These are phyloP conservation scores for Notarius lentiginosus DNA, from an alignment of 2,113 vertebrate genomes.

Conservation along the genomic window DNA sequence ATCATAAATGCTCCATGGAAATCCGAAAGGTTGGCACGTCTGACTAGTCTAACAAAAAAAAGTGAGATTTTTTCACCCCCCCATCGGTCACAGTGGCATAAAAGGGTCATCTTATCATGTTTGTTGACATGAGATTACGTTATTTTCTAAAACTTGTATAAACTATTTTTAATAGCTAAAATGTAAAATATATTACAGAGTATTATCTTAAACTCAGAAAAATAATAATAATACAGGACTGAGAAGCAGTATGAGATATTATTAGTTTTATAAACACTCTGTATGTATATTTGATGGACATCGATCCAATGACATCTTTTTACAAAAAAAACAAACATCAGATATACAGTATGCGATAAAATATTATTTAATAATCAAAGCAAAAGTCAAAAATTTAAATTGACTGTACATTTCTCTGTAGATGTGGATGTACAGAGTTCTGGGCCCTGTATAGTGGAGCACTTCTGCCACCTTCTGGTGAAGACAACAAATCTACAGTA, in stretches of 20 bases:
- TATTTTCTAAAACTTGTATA: background rate
- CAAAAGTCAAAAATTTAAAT: background rate
- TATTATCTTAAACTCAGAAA: background rate
- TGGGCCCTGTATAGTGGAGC: constrained; percentile 5
- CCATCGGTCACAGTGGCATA: background rate
- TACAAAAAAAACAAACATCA: background rate
- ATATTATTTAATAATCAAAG: background rate
- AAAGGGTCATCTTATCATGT: background rate
- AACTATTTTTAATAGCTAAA: background rate
- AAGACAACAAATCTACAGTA: background rate
- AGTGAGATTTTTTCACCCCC: background rate
- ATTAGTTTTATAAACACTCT: background rate
- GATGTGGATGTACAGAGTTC: background rate
- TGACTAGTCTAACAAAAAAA: background rate
- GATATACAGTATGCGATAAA: background rate
- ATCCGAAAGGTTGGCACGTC: background rate
- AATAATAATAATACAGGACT: background rate
- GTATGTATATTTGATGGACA: background rate
- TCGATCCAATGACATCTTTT: background rate
- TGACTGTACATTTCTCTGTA: background rate
- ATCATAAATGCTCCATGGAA: background rate
- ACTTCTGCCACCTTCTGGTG: constrained; percentile 48
- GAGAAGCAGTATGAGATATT: background rate
- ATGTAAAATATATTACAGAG: background rate
- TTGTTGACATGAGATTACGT: background rate